Base-by-base conservation (phyloP, 2,113 vertebrate genomes). In the Rhinolophus ferrumequinum region DNA sequence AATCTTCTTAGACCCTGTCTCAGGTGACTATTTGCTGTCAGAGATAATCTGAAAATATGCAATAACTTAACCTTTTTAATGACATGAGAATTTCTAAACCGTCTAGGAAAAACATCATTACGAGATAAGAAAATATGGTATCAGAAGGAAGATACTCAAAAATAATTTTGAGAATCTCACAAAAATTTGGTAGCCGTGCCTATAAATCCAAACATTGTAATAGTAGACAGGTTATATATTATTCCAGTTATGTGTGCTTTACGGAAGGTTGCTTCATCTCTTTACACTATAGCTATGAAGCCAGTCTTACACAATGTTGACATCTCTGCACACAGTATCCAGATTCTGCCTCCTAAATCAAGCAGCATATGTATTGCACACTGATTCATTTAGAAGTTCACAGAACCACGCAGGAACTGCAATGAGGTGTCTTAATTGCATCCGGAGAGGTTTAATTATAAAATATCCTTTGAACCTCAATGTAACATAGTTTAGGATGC, bases 1-100 rank as follows among this genome's bases (percentile, higher is more conserved):
- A 41, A 19, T 76, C 30, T n/a, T 60, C 47, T 89, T 79, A 73
- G 8, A 73, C 21, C 3, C 15, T 90, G 7, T 72, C n/a, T 89
- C 28, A n/a, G 38, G 9, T 76, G 47, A 86, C 44, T 35, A 8
- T 47, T 70, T 81, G 47, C 12, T 85, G 19, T 60, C 41, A 84
- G 30, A 83, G 41, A 87, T 4, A 26, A 81, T 44, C 26, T 47
- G 66, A n/a, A 47, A 41, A 70, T 30, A 50, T 60, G 19, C 19
- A 58, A 87, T 95, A 88, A 69, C 28, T 8, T 77, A 66, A 72
- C 6, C 56, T 92, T 89, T 67, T 84, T 60, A 56, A 67, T 56
- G n/a, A 81, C 66, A 26, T 12, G n/a, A 94, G 69, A 86, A 58
- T 93, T 96, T 77, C 52, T 83, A 52, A 83, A 70, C 14, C 44